A percentile compares a stretch with the other conserved stretches of the same genome.
Evolutionary conservation across 2,888 invertebrate genomes (phyloP).

Genomic region (Orchestes rusci): DNA sequence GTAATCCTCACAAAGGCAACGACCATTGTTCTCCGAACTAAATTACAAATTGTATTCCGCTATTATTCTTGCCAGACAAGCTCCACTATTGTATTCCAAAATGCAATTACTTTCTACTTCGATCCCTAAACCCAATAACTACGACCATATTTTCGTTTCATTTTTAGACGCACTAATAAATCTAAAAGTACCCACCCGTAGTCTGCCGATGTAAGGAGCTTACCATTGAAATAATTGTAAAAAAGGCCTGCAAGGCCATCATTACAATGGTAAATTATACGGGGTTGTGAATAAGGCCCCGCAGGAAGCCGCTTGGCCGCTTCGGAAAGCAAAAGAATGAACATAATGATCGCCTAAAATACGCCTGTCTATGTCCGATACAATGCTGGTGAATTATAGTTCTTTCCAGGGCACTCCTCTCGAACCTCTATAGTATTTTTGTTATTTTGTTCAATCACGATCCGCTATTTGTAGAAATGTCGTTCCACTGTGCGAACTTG

Average conservation of each 20-base stretch:
- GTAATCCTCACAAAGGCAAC: too few species aligned
- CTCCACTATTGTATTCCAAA: constrained; percentile 6
- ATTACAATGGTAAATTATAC: constrained; percentile 26
- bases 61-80: constrained; percentile 6
- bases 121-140: constrained; percentile 15
- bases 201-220: constrained; percentile 18
- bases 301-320: constrained; percentile 24
- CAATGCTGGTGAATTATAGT: constrained; percentile 24
- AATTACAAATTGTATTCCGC: constrained; percentile 10
- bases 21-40: too few species aligned
- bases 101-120: constrained; percentile 17
- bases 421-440: constrained; percentile 3
- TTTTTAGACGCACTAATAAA: constrained; percentile 21
- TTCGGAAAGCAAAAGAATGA: constrained; percentile 18
- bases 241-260: constrained; percentile 24
- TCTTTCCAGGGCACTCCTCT: constrained; percentile 21
- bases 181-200: constrained; percentile 8
- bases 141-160: constrained; percentile 15
- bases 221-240: constrained; percentile 24
- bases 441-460: constrained; percentile 15
- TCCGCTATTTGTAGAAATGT: too few species aligned
- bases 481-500: too few species aligned
- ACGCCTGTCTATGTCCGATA: constrained; percentile 23
- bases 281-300: constrained; percentile 22
- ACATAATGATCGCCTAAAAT: constrained; percentile 24